A percentile compares a stretch with the other conserved stretches of the same genome.
Conservation (phyloP, 2,797 vertebrate species). For the Perodicticus potto region DNA sequence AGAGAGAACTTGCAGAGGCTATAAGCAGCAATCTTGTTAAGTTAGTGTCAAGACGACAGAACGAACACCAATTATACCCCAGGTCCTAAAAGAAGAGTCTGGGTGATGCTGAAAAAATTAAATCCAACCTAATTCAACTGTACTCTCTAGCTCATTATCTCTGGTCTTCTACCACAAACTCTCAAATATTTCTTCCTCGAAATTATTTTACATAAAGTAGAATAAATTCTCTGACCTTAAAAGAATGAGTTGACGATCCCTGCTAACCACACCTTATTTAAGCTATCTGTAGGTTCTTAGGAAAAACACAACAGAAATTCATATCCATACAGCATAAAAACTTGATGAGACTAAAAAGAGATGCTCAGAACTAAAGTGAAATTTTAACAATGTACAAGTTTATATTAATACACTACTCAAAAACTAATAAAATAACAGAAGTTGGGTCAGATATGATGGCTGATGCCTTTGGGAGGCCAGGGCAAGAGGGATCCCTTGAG, state of each 20-base stretch:
- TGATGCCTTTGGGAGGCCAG: not conserved
- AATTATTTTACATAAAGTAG: not conserved
- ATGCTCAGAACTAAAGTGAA: conserved; percentile 13
- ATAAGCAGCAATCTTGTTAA: not conserved
- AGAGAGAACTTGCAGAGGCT: not conserved
- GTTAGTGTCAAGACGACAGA: not conserved
- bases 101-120: not conserved
- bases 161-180: not conserved
- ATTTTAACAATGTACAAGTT: not conserved
- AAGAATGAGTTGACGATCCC: not conserved
- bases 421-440: conserved; percentile 28
- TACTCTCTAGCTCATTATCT: not conserved
- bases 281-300: not conserved
- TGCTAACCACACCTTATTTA: not conserved
- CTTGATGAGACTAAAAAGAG: not conserved
- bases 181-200: not conserved
- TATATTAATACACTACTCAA: not conserved
- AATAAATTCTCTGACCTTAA: conserved; percentile 4
- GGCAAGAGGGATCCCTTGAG: not conserved
- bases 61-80: not conserved
- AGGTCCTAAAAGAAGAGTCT: not conserved
- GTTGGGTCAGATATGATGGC: not conserved
- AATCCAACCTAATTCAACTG: not conserved
- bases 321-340: not conserved
- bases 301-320: not conserved